Base-by-base conservation (phyloP, 2,113 vertebrate species). In the Setophaga coronata region DNA sequence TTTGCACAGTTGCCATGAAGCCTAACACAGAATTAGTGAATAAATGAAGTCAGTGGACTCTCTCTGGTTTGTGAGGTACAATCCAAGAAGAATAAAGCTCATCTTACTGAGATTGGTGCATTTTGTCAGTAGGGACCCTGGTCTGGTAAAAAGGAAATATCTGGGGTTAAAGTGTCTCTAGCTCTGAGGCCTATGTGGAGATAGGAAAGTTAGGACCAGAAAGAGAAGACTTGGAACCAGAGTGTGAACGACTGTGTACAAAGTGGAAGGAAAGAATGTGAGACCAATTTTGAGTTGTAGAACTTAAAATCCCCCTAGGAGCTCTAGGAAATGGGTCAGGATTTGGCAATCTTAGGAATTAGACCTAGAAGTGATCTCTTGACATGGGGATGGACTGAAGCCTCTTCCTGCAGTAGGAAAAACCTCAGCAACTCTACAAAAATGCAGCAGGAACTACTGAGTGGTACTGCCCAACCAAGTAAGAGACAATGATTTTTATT, bases 171-270 rank as follows among this genome's bases (percentile, higher is more conserved):
- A 45, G 24, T 34, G 17, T 78, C 50, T 56, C 51, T 53, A 50
- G 18, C 8, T 62, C 24, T 36, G 65, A 66, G 47, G 19, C 10
- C 17, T 21, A 1, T 18, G 26, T n/a, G 53, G 36, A 74, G 14
- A 33, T 16, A 45, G 47, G 64, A 60, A 81, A 74, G 12, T 18
- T n/a, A 64, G 10, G 15, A 42, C 51, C 21, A 51, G 31, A 57
- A 58, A 45, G 34, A 50, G 24, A 89, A 31, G 20, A 18, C 19
- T 14, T 90, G 69, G 47, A 93, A 56, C 4, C 51, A 71, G 47
- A 28, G 28, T 25, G 11, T 48, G 45, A 62, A 31, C 51, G 51
- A 83, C 5, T 5, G 1, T 34, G 23, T 33, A 31, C 0, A 0
- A 40, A 66, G 33, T 2, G 2, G 31, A 78, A 76, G 7, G 4